These are phyloP conservation scores for Pentalonia nigronervosa DNA, from an alignment of 1,140 invertebrate species.

Conservation along the genomic window DNA sequence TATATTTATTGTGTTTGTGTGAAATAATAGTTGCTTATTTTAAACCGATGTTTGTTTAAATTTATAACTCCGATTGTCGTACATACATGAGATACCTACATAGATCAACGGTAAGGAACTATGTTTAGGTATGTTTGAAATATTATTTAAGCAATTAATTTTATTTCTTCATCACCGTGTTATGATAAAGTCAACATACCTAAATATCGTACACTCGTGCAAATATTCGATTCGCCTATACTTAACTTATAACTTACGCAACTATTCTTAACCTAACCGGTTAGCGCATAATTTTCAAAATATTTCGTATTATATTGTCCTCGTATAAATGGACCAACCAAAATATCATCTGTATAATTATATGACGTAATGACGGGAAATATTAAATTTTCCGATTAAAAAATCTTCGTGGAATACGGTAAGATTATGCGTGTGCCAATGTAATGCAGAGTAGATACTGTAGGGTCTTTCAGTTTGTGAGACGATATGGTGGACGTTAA, in stretches of 20 bases:
- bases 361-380: not conserved
- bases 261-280: not conserved
- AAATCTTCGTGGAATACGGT: not conserved
- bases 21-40: not conserved
- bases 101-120: not conserved
- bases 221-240: not conserved
- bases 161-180: not conserved
- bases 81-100: not conserved
- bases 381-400: not conserved
- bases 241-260: not conserved
- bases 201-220: not conserved
- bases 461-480: not conserved
- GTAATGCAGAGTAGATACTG: not conserved
- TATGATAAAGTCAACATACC: not conserved
- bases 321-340: not conserved
- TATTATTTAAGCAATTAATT: not conserved
- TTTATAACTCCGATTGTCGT: not conserved
- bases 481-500: not conserved
- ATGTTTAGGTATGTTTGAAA: not conserved
- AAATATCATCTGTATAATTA: not conserved
- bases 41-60: not conserved
- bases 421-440: not conserved
- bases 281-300: not conserved
- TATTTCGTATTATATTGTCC: not conserved
- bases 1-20: not conserved